Percentiles rank a stretch among this genome's conserved stretches.
Evolutionary conservation across 2,797 vertebrate species (phyloP).

Genomic region (Silurus aristotelis): DNA sequence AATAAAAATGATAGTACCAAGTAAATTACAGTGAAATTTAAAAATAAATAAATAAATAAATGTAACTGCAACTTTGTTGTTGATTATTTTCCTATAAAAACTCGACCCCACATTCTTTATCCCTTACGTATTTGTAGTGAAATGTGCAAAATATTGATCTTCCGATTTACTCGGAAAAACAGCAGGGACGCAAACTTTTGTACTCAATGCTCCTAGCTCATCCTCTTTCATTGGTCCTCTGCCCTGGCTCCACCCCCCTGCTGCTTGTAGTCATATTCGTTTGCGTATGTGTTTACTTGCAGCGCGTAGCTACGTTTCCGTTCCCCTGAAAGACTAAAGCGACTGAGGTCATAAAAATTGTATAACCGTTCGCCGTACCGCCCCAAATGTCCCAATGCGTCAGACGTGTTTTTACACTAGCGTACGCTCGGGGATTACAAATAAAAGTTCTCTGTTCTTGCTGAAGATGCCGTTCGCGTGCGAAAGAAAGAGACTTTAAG

Average conservation of each 20-base stretch:
- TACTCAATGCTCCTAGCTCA: neutral
- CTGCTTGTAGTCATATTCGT: neutral
- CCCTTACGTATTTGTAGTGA: neutral
- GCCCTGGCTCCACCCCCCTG: slow-evolving; percentile 1
- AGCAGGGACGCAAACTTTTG: neutral
- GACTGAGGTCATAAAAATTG: neutral
- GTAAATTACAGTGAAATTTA: neutral
- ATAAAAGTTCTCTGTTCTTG: neutral
- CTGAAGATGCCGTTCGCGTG: slow-evolving; percentile 23
- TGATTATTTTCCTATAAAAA: neutral
- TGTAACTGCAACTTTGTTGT: neutral
- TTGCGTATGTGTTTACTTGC: neutral
- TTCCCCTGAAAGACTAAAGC: neutral
- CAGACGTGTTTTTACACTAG: neutral
- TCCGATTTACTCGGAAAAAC: neutral
- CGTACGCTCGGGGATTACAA: neutral
- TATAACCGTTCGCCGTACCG: neutral
- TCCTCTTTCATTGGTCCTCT: neutral
- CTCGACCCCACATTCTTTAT: neutral
- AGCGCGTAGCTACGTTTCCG: neutral
- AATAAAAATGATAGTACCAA: neutral
- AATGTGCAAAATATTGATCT: neutral
- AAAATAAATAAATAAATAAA: no score
- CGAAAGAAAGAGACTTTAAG: slow-evolving; percentile 26
- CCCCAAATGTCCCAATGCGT: neutral